These are phyloP conservation scores for Microdon myrmicae DNA, from an alignment of 2,888 invertebrate genomes.

Conservation along the genomic window DNA sequence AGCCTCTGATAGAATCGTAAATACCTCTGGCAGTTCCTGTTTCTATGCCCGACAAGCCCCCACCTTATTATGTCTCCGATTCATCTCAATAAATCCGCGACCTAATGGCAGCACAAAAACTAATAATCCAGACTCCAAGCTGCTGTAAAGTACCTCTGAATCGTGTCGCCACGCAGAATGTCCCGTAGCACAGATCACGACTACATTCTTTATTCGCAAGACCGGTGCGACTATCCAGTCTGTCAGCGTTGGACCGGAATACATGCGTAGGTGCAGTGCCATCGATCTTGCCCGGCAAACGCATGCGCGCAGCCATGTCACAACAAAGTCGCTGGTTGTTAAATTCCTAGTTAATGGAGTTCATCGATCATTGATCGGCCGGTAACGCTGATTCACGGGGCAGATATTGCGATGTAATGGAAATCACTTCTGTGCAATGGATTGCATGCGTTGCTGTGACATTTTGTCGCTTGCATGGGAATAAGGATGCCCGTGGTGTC, in stretches of 20 bases:
- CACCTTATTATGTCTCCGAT: constrained; percentile 17
- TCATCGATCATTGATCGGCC: constrained; percentile 45
- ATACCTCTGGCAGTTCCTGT: no score
- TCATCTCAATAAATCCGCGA: constrained; percentile 35
- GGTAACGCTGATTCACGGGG: constrained; percentile 3
- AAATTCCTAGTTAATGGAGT: constrained; percentile 47
- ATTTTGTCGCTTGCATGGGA: no score
- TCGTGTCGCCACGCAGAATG: constrained; percentile 27
- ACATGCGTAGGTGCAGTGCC: constrained; percentile 29
- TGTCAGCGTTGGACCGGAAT: constrained; percentile 5
- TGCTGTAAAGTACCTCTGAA: constrained; percentile 28
- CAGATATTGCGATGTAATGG: constrained; percentile 44
- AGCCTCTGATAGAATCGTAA: no score
- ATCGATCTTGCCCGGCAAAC: constrained; percentile 20
- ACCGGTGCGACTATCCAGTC: constrained; percentile 19
- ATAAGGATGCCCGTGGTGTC: no score
- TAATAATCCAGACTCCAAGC: constrained; percentile 23
- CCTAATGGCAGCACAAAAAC: constrained; percentile 6
- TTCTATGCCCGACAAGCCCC: no score
- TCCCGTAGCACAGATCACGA: constrained; percentile 13
- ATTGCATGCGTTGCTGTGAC: background rate
- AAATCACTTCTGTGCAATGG: constrained; percentile 34
- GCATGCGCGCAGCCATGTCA: constrained; percentile 25
- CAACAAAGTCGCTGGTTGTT: constrained; percentile 40
- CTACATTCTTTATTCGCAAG: constrained; percentile 37